Conservation (phyloP, 1,140 invertebrate genomes). For the Leptinotarsa defecta region DNA sequence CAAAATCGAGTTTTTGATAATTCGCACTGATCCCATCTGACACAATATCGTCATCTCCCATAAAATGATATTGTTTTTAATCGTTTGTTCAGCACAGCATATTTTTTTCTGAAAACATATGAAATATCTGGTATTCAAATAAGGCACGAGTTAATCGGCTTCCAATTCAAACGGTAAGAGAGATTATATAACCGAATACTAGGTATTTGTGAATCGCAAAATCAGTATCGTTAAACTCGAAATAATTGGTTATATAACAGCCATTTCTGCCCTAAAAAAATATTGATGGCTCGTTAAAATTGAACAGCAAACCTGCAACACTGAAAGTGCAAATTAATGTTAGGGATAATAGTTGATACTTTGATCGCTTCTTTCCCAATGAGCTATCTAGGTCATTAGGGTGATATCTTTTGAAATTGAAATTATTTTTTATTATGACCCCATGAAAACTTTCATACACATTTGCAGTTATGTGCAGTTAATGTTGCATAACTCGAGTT, state of each 20-base stretch:
- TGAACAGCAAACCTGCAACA: not conserved
- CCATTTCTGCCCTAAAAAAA: not conserved
- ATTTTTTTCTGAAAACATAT: no score
- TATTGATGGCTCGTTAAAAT: not conserved
- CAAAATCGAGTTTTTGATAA: no score
- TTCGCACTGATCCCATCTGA: no score
- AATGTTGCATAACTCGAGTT: not conserved
- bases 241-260: not conserved
- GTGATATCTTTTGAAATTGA: not conserved
- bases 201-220: not conserved
- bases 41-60: no score
- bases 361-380: not conserved
- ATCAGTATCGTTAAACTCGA: not conserved
- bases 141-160: not conserved
- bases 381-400: not conserved
- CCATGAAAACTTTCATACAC: not conserved
- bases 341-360: not conserved
- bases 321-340: slow-evolving; percentile 1
- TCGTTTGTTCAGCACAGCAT: no score
- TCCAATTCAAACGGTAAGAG: not conserved
- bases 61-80: no score
- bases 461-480: not conserved
- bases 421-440: not conserved
- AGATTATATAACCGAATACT: not conserved
- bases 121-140: not conserved